Evolutionary conservation across 2,113 vertebrate genomes (phyloP).

Genomic region (Sialia sialis): DNA sequence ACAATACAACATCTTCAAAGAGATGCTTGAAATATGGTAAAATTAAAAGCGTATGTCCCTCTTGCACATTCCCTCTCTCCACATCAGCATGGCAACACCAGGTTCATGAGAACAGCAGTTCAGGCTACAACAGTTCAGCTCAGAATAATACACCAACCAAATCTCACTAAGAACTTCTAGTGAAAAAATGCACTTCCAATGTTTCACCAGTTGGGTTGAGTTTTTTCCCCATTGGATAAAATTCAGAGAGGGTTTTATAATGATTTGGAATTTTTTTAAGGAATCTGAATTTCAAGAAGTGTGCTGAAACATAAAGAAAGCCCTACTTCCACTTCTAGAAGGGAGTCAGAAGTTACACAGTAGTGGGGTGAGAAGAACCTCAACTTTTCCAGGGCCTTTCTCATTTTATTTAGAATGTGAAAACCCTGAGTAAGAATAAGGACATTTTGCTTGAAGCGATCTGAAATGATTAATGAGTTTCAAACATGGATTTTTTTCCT

Average conservation of each 20-base stretch:
- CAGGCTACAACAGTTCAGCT: background rate
- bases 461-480: background rate
- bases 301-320: background rate
- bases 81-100: background rate
- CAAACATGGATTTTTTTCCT: background rate
- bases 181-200: background rate
- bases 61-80: background rate
- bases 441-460: background rate
- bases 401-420: background rate
- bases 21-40: background rate
- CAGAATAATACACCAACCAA: background rate
- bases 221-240: background rate
- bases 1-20: background rate
- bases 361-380: background rate
- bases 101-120: background rate
- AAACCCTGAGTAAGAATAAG: background rate
- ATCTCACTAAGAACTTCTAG: background rate
- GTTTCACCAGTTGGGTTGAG: background rate
- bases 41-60: background rate
- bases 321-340: background rate
- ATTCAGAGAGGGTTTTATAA: background rate
- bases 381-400: background rate
- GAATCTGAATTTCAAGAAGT: background rate
- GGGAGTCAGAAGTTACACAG: background rate
- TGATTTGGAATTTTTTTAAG: background rate